These are phyloP conservation scores for Scolopax rusticola DNA, from an alignment of 2,797 vertebrate genomes.

Conservation along the genomic window DNA sequence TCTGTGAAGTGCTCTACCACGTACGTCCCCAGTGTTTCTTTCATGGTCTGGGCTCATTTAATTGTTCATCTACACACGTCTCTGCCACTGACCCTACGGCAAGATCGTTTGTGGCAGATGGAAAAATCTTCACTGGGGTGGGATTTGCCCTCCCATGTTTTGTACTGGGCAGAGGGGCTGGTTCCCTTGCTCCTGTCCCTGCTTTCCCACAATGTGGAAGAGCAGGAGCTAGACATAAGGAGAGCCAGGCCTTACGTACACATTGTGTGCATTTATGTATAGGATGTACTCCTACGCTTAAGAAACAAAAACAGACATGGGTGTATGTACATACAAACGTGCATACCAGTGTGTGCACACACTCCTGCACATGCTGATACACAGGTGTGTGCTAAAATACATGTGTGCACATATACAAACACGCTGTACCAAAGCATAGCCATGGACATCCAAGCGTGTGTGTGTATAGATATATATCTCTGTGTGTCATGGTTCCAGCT, in stretches of 20 bases:
- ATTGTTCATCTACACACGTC: neutral
- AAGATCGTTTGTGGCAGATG: accelerated
- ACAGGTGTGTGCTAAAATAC: accelerated
- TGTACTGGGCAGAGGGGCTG: no score
- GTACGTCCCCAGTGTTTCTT: neutral
- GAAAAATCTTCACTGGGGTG: neutral
- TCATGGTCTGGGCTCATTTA: neutral
- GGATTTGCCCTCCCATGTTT: no score
- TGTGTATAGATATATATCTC: accelerated
- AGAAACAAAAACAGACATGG: accelerated
- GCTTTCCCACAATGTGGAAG: accelerated
- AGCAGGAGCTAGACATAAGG: neutral
- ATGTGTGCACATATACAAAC: accelerated
- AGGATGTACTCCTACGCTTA: accelerated
- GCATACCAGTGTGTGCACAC: accelerated
- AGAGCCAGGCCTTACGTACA: accelerated
- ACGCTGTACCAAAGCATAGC: accelerated
- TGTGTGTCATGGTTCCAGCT: neutral
- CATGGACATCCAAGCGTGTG: accelerated
- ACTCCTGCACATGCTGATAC: neutral
- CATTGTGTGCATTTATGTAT: accelerated
- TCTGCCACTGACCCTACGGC: accelerated
- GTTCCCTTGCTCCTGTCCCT: neutral
- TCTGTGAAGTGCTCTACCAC: accelerated
- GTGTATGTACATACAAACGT: accelerated